These are phyloP conservation scores for Triplophysa rosa DNA, from an alignment of 2,113 vertebrate genomes.

Conservation along the genomic window DNA sequence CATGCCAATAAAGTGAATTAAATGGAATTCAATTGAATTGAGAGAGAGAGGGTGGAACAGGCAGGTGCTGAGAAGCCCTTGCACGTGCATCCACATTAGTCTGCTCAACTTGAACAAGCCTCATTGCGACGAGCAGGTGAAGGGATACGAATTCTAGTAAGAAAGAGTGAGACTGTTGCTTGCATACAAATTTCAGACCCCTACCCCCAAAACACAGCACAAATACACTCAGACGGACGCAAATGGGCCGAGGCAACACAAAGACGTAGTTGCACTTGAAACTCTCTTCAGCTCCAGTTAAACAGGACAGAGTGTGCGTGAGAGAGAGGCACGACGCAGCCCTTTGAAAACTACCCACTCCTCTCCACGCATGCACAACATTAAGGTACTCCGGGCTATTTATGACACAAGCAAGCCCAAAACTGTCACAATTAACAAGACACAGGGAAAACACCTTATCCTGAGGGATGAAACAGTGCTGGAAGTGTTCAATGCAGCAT, in stretches of 20 bases:
- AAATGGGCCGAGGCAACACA: slow-evolving; percentile 48
- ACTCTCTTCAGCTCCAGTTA: slow-evolving; percentile 48
- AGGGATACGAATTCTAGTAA: slow-evolving; percentile 81
- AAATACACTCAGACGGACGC: slow-evolving; percentile 27
- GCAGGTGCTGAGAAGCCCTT: slow-evolving; percentile 87
- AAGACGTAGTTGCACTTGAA: slow-evolving; percentile 55
- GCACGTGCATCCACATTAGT: slow-evolving; percentile 91
- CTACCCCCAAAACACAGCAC: slow-evolving; percentile 49
- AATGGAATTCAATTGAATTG: not conserved
- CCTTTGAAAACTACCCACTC: slow-evolving; percentile 44
- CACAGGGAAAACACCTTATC: slow-evolving; percentile 48
- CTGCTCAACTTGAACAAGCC: slow-evolving; percentile 84
- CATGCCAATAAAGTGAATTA: not conserved
- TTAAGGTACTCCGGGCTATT: slow-evolving; percentile 47
- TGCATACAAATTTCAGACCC: slow-evolving; percentile 81
- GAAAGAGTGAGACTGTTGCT: slow-evolving; percentile 65
- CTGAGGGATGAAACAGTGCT: slow-evolving; percentile 33
- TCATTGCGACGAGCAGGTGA: slow-evolving; percentile 97
- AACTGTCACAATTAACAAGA: slow-evolving; percentile 47
- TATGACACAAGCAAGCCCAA: slow-evolving; percentile 45
- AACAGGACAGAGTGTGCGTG: slow-evolving; percentile 35
- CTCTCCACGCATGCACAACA: slow-evolving; percentile 40
- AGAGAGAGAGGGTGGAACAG: slow-evolving; percentile 51
- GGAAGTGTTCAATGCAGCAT: slow-evolving; percentile 9
- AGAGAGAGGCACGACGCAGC: slow-evolving; percentile 44